Evolutionary conservation across 2,113 vertebrate species (phyloP).

Genomic region (Bujurquina vittata): DNA sequence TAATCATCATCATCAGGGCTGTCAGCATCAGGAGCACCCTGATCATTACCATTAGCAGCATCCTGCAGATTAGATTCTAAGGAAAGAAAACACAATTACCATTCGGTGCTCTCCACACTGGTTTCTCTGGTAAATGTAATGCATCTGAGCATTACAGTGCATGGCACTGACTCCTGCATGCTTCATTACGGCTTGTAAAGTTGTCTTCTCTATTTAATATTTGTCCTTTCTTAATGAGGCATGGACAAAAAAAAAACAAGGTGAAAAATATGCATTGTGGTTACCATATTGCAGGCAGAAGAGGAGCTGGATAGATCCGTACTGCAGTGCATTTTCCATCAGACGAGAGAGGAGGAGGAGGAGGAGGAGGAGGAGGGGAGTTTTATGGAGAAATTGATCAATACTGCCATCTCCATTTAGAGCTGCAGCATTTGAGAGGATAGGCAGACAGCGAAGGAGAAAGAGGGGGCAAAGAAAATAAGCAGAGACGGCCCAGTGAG

Average conservation of each 20-base stretch:
- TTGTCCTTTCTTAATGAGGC: background rate
- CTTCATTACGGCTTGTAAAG: background rate
- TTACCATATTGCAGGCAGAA: slow-evolving; percentile 1
- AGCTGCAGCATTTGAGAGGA: slow-evolving; percentile 18
- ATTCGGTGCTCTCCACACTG: background rate
- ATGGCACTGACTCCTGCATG: background rate
- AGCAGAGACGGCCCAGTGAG: slow-evolving; percentile 20
- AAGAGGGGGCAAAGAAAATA: slow-evolving; percentile 34
- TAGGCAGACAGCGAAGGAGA: slow-evolving; percentile 32
- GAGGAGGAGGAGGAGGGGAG: background rate
- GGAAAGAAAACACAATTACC: slow-evolving; percentile 10
- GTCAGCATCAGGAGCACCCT: slow-evolving; percentile 6
- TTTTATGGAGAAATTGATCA: slow-evolving; percentile 14
- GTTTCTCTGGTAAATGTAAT: background rate
- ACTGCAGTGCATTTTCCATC: slow-evolving; percentile 37
- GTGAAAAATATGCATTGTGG: background rate
- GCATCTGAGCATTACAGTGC: background rate
- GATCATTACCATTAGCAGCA: slow-evolving; percentile 15
- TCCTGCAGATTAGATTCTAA: slow-evolving; percentile 33
- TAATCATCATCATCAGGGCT: background rate
- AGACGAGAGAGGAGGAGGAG: slow-evolving; percentile 4
- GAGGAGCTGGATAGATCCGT: slow-evolving; percentile 4
- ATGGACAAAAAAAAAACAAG: background rate
- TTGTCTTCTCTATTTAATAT: background rate
- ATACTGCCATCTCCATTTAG: slow-evolving; percentile 51